Percentiles rank a stretch among this genome's conserved stretches.
These are phyloP conservation scores for Melikaiella ostensackeni DNA, from an alignment of 2,888 invertebrate genomes.

Conservation along the genomic window DNA sequence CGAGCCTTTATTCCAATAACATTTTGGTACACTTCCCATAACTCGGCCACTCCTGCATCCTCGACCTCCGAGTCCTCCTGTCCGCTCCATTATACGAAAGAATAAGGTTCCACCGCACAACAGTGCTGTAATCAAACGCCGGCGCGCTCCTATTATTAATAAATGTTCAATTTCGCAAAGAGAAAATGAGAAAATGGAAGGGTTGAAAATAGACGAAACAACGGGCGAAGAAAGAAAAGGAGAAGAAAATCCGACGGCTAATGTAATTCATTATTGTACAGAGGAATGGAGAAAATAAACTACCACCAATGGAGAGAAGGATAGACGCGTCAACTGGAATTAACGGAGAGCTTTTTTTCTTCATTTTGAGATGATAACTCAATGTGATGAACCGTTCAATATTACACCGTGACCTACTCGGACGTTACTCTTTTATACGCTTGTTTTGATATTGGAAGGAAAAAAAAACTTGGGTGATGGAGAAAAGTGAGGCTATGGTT, in stretches of 20 bases:
- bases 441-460: neutral
- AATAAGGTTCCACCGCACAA: constrained; percentile 30
- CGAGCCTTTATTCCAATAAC: constrained; percentile 34
- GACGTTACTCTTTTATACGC: neutral
- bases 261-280: neutral
- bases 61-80: constrained; percentile 4
- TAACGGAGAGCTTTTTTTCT: neutral
- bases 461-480: neutral
- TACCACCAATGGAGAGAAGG: neutral
- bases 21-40: constrained; percentile 38
- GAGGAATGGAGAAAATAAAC: constrained; percentile 32
- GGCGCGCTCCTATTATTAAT: constrained; percentile 19
- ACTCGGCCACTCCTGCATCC: constrained; percentile 35
- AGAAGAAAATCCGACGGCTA: neutral
- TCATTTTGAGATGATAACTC: neutral
- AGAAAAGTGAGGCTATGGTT: neutral
- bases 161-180: constrained; percentile 29
- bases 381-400: constrained; percentile 38
- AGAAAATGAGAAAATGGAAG: neutral
- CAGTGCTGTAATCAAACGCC: constrained; percentile 10
- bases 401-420: constrained; percentile 11
- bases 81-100: constrained; percentile 34
- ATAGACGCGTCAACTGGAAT: constrained; percentile 13
- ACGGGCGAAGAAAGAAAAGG: neutral
- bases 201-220: constrained; percentile 7